Base-by-base conservation (phyloP, 2,113 vertebrate genomes). In the Zosterops japonicus region DNA sequence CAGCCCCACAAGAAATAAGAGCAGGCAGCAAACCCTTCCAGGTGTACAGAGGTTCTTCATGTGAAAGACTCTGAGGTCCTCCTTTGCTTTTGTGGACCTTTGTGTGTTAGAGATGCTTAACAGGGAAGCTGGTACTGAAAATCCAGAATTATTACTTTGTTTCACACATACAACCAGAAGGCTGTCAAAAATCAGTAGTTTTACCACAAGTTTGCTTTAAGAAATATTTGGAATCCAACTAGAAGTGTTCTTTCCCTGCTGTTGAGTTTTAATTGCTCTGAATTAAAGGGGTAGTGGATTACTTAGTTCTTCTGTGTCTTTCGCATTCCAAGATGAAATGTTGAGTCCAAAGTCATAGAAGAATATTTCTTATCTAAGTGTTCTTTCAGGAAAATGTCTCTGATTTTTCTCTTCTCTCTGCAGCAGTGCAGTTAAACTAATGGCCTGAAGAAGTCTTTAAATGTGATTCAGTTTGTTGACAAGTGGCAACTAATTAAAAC, bases 211-310 rank as follows among this genome's bases (percentile, higher is more conserved):
- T 39, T 68, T 84, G 10, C 63, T 69, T 64, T 33, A 79, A 64
- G 8, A 68, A 82, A 55, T n/a, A 2, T 29, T 90, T 77, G 52
- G 3, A 75, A 64, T 86, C 49, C n/a, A 75, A 44, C 56, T 39
- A 15, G 20, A 63, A 49, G 49, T 1, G 12, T 41, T 77, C 6
- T 36, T 82, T 28, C 2, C 7, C 17, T 1, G 0, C 11, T 13
- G 5, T 74, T 69, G 16, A 27, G 8, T 46, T 72, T 79, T 49
- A 56, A 25, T 68, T 61, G 27, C 17, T 84, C 46, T 83, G 41
- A 93, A 82, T n/a, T 46, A 61, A 55, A 29, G 15, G 4, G 7
- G 2, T 52, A 74, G 49, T 20, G 24, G 39, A 50, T 80, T 59
- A 49, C 23, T 42, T 46, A 60, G 29, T 49, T 67, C 13, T 83